Evolutionary conservation across 2,113 vertebrate genomes (phyloP), one percentile per base, ranked within the genome.

Genomic region (Melanerpes formicivorus): DNA sequence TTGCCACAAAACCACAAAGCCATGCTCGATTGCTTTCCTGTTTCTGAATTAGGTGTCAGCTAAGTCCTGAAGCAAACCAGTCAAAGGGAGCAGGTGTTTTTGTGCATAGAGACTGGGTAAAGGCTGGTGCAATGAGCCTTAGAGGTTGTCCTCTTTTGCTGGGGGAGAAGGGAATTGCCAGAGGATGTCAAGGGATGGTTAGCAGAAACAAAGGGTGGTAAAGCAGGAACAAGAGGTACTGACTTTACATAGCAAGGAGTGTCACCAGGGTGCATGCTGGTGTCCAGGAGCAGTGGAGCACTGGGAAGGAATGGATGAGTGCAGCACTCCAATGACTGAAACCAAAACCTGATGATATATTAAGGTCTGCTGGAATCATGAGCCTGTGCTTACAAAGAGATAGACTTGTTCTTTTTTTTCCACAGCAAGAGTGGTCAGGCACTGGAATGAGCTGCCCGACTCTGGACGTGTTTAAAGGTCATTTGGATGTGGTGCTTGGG

Each of bases 341-440:
- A 80, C 26, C 21, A 58, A 80, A 66, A 46, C 46, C n/a, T 26
- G 27, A 9, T 0, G 1, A 12, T 14, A 15, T 21, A 8, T 15
- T 48, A 3, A 64, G 30, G 13, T 13, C 76, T 72, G 34, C 58
- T 56, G 32, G 16, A 71, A 30, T 58, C 40, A 6, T 4, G 5
- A 80, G 27, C 40, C 60, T 0, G 0, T 1, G 1, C 25, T 64
- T 26, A 7, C 8, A 18, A 10, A 29, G 48, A 30, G 54, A 22
- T 26, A 16, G 46, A 19, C 9, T 13, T 6, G 4, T 22, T 81
- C 67, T 16, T 44, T 44, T 44, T 44, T 44, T 44, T 44, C 42
- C 42, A 34, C 42, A 44, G 42, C 42, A 44, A 44, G 42, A 44
- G 42, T 44, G 14, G 42, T 44, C 42, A 44, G 42, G 42, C 42